Base-by-base conservation (phyloP, 2,113 vertebrate species). In the Holacanthus passer region DNA sequence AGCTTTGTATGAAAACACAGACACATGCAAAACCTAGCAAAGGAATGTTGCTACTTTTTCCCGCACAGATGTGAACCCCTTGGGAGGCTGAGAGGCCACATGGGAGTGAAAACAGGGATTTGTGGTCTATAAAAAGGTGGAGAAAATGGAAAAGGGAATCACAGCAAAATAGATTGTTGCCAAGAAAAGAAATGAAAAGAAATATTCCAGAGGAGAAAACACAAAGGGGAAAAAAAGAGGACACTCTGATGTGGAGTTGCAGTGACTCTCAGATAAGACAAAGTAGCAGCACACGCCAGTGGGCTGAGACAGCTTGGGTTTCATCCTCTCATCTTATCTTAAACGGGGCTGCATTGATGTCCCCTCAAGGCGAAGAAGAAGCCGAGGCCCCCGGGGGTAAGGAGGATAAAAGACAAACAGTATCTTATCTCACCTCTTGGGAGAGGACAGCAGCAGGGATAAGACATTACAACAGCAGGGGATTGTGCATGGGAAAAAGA, bases 271-370 rank as follows among this genome's bases (percentile, higher is more conserved):
- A 77, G 83, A 87, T 84, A 87, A 87, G 79, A 77, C 56, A 74
- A 58, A 68, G 59, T 73, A 73, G 77, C 73, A 70, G 82, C 79
- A 83, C 62, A 85, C 14, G 65, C 45, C 69, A 79, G 48, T 74
- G 64, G 62, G 37, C 65, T 67, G 62, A 88, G 72, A 78, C 39
- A 58, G 83, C 81, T 88, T 63, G 29, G 53, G 63, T 88, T 88
- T 86, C 83, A 88, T 76, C 59, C 72, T 65, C 65, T 53, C 20
- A 29, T 87, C 84, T 91, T 79, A 87, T 91, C 88, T 91, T 75
- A 86, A 90, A 91, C 53, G 3, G 52, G 50, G 45, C 72, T 65
- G 45, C 64, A 53, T 58, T 78, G 73, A 83, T 76, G 83, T 89
- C 78, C 86, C 67, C 80, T 84, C 37, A 83, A 87, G 58, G 53